Conservation (phyloP, 2,113 vertebrate genomes). For the Uria aalge region DNA sequence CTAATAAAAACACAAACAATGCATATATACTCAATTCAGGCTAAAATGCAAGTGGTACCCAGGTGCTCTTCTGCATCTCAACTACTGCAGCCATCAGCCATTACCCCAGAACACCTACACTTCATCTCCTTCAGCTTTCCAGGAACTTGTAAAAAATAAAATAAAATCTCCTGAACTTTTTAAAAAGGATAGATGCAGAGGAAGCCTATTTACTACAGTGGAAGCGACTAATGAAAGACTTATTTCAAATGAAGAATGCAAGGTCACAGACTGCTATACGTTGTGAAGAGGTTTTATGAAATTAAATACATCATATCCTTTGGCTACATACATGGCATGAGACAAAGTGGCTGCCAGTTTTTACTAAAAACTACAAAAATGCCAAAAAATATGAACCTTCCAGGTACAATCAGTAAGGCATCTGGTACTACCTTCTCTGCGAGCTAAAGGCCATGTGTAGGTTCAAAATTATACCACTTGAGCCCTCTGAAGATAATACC, state of each 20-base stretch:
- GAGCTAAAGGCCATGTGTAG: neutral
- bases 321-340: neutral
- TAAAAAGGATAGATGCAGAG: neutral
- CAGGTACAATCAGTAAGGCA: neutral
- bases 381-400: neutral
- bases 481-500: neutral
- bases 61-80: neutral
- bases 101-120: neutral
- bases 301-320: neutral
- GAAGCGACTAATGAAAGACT: neutral
- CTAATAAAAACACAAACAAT: neutral
- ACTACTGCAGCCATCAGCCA: neutral
- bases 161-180: neutral
- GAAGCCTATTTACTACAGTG: neutral
- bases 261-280: neutral
- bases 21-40: neutral
- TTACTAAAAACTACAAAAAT: neutral
- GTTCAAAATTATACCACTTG: neutral
- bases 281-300: neutral
- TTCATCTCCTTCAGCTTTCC: neutral
- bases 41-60: neutral
- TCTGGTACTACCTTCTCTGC: neutral
- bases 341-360: neutral
- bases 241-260: neutral
- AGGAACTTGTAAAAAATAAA: neutral